phyloP scores from a whole-genome alignment of 2,888 invertebrate genomes.

The Seira musarum region DNA sequence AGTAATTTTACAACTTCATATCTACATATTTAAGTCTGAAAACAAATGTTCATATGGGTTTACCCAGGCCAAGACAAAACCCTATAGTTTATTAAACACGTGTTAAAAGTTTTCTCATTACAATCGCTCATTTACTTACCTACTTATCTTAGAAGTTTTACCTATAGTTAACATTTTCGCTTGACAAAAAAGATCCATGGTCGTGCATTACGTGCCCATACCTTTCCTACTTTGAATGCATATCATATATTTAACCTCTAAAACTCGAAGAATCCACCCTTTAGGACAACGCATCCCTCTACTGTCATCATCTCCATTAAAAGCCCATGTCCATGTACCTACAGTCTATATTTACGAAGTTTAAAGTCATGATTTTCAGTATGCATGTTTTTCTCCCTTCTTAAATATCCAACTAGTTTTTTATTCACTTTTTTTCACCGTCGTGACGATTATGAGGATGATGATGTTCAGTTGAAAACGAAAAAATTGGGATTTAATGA shows the following conservation, averaged over 20 bases:
- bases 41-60: too few species aligned
- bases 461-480: constrained; percentile 57
- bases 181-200: too few species aligned
- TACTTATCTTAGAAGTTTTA: too few species aligned
- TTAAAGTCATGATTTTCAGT: background rate
- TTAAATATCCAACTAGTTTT: background rate
- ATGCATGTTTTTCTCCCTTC: background rate
- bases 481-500: constrained; percentile 62
- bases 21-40: too few species aligned
- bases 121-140: too few species aligned
- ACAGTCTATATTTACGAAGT: background rate
- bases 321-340: background rate
- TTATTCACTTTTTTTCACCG: background rate
- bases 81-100: too few species aligned
- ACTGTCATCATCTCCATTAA: background rate
- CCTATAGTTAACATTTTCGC: too few species aligned
- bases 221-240: background rate
- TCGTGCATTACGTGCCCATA: too few species aligned
- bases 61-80: too few species aligned
- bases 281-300: background rate
- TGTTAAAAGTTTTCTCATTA: too few species aligned
- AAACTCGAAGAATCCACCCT: background rate
- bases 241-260: background rate
- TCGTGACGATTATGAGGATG: constrained; percentile 57
- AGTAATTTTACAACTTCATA: too few species aligned